Percentiles rank a stretch among this genome's conserved stretches.
phyloP scores from a whole-genome alignment of 2,888 invertebrate species.

The Lasioglossum vierecki region DNA sequence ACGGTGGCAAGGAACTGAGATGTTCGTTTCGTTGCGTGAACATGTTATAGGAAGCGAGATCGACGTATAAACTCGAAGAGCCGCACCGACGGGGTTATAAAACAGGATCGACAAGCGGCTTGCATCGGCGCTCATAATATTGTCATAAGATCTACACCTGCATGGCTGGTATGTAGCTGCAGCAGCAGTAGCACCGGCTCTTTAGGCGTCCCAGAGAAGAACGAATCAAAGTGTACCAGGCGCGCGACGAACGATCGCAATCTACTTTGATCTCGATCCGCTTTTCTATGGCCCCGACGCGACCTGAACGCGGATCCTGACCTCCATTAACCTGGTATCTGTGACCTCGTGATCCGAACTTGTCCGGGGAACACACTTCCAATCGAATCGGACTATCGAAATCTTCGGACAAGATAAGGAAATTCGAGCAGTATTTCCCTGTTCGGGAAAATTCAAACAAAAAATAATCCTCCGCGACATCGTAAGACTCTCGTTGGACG shows the following conservation, averaged over 20 bases:
- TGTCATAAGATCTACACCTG: conserved; percentile 75
- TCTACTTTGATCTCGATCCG: conserved; percentile 76
- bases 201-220: conserved; percentile 46
- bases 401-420: background rate
- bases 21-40: conserved; percentile 14
- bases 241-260: conserved; percentile 64
- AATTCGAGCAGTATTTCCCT: no score
- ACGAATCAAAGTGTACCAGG: conserved; percentile 56
- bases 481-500: background rate
- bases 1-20: conserved; percentile 9
- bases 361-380: conserved; percentile 24
- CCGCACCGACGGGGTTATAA: conserved; percentile 54
- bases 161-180: conserved; percentile 33
- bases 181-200: conserved; percentile 4
- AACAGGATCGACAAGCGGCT: conserved; percentile 66
- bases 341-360: conserved; percentile 51
- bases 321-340: conserved; percentile 77
- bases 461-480: background rate
- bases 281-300: conserved; percentile 63
- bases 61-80: conserved; percentile 38
- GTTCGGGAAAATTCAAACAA: background rate
- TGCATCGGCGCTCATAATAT: conserved; percentile 71
- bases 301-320: conserved; percentile 74
- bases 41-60: conserved; percentile 27
- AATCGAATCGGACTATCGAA: conserved; percentile 28